Evolutionary conservation across 35 echinoderm and acorn worm species (phyloP).

Genomic region (Apostichopus japonicus): DNA sequence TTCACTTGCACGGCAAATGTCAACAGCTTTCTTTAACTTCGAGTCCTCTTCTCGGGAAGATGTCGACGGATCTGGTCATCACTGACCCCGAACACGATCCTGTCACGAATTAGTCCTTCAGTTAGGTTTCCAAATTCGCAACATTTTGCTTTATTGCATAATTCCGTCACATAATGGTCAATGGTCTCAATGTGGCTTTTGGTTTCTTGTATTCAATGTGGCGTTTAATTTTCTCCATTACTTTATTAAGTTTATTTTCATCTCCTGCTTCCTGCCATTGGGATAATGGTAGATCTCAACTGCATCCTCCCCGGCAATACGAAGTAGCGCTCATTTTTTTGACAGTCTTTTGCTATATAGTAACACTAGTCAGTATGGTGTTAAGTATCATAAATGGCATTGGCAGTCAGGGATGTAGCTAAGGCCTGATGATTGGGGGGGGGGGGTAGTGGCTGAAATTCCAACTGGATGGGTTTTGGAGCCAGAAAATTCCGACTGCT

Average conservation of each 20-base stretch:
- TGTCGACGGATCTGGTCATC: not conserved
- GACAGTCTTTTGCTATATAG: no score
- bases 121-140: slow-evolving; percentile 23
- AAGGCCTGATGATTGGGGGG: no score
- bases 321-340: not conserved
- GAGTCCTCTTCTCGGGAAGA: not conserved
- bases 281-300: slow-evolving; percentile 45
- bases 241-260: not conserved
- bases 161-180: slow-evolving; percentile 21
- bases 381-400: no score
- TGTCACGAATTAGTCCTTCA: slow-evolving; percentile 11
- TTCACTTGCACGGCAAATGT: not conserved
- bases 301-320: slow-evolving; percentile 1
- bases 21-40: not conserved
- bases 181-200: not conserved
- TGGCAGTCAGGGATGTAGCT: no score
- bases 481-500: no score
- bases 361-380: no score
- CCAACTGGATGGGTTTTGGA: no score
- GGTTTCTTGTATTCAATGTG: slow-evolving; percentile 44
- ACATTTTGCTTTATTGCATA: slow-evolving; percentile 16
- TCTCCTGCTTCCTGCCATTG: not conserved
- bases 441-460: no score
- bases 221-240: not conserved
- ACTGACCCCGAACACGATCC: slow-evolving; percentile 13